Evolutionary conservation across 2,888 invertebrate genomes (phyloP).

Genomic region (Anarsia innoxiella): DNA sequence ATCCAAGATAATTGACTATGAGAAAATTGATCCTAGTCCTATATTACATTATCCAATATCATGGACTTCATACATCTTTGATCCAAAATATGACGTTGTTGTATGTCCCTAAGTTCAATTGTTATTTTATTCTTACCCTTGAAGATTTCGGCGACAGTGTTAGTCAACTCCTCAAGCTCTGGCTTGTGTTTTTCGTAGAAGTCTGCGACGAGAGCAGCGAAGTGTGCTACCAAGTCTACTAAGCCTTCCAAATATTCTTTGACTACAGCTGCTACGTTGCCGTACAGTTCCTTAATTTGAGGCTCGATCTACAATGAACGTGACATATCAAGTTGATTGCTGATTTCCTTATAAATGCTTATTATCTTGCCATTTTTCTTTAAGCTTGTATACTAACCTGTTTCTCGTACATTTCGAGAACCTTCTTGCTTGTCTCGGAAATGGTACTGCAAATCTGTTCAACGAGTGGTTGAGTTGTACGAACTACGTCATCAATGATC

Average conservation of each 20-base stretch:
- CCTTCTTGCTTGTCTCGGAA: conserved; percentile 34
- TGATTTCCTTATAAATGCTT: neutral
- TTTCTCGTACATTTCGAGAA: conserved; percentile 45
- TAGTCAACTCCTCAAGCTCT: conserved; percentile 77
- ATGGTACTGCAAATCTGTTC: conserved; percentile 35
- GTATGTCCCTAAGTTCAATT: no score
- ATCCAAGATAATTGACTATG: no score
- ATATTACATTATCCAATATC: no score
- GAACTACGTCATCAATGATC: conserved; percentile 42
- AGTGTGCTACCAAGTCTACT: conserved; percentile 63
- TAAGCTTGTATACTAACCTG: conserved; percentile 30
- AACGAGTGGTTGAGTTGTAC: conserved; percentile 42
- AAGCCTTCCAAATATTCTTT: conserved; percentile 54
- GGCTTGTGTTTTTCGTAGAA: conserved; percentile 79
- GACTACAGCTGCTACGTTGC: conserved; percentile 42
- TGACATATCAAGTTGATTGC: no score
- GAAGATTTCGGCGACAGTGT: conserved; percentile 65
- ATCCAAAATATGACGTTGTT: no score
- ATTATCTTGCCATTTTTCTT: no score
- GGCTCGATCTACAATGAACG: conserved; percentile 59
- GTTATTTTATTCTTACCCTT: conserved; percentile 46
- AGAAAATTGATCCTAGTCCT: no score
- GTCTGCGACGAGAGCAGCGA: conserved; percentile 68
- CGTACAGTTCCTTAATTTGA: conserved; percentile 46
- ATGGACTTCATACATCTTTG: no score